Conservation (phyloP, 92 coral and sea anemone genomes). For the Actinostola sp. region DNA sequence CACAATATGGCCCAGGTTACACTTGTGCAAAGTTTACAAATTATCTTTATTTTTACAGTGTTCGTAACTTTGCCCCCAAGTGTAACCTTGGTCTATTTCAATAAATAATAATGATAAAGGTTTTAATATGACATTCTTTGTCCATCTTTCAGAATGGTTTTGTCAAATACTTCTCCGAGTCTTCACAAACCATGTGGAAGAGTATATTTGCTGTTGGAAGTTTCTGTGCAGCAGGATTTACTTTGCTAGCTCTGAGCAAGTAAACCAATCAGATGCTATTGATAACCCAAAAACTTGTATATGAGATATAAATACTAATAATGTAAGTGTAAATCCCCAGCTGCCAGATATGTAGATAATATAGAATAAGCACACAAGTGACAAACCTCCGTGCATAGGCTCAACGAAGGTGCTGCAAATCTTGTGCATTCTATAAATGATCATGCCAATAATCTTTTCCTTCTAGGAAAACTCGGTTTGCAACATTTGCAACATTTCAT, state of each 20-base stretch:
- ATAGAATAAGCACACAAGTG: slow-evolving; percentile 6
- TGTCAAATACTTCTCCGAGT: slow-evolving; percentile 90
- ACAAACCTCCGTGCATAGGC: slow-evolving; percentile 24
- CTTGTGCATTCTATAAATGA: slow-evolving; percentile 1
- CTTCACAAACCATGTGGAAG: slow-evolving; percentile 88
- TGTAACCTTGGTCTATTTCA: not conserved
- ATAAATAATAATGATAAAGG: not conserved
- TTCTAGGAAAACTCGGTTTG: slow-evolving; percentile 78
- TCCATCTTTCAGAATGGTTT: slow-evolving; percentile 80
- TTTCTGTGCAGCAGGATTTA: slow-evolving; percentile 96
- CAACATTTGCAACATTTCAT: slow-evolving; percentile 70
- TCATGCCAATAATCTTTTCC: slow-evolving; percentile 45
- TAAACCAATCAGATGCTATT: slow-evolving; percentile 28
- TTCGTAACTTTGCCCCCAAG: not conserved
- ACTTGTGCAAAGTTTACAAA: no score
- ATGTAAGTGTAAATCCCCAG: slow-evolving; percentile 7
- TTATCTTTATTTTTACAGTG: no score
- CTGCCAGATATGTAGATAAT: slow-evolving; percentile 18
- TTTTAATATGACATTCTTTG: not conserved
- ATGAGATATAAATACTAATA: slow-evolving; percentile 7
- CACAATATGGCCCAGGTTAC: no score
- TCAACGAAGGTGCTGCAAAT: slow-evolving; percentile 2
- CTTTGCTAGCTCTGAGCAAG: slow-evolving; percentile 86
- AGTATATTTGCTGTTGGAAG: slow-evolving; percentile 94
- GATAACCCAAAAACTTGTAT: not conserved